Conservation (phyloP, 92 coral and sea anemone species). For the Epizoanthus fatuus region DNA sequence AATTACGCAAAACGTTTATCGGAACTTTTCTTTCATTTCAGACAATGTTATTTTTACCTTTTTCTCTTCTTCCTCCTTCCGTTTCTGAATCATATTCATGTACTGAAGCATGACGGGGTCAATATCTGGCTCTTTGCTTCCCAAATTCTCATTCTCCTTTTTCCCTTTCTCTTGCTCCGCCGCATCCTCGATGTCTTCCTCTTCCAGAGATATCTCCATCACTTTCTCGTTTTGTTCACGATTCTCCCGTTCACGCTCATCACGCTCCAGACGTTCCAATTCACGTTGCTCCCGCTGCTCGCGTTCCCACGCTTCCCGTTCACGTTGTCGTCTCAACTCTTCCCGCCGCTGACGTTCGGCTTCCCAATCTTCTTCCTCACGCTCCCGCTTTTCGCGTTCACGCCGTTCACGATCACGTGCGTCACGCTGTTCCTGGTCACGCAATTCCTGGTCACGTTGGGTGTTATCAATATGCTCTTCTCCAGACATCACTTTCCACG, state of each 20-base stretch:
- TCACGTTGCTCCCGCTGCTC: conserved; percentile 73
- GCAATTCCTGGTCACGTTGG: background rate
- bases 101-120: conserved; percentile 81
- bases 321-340: conserved; percentile 61
- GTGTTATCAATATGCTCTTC: conserved; percentile 4
- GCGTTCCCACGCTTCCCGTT: conserved; percentile 76
- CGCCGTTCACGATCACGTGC: conserved; percentile 43
- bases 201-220: conserved; percentile 14
- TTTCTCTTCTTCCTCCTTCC: conserved; percentile 61
- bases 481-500: conserved; percentile 51
- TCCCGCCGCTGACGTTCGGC: conserved; percentile 58
- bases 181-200: conserved; percentile 37
- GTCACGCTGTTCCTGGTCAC: conserved; percentile 27
- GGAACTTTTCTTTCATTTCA: too few species aligned
- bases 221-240: background rate
- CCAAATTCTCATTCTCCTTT: background rate
- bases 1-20: too few species aligned
- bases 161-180: conserved; percentile 29
- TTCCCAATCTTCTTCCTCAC: conserved; percentile 72
- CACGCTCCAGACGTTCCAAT: conserved; percentile 60
- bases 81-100: conserved; percentile 75
- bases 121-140: conserved; percentile 59
- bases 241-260: conserved; percentile 39
- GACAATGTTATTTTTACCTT: background rate
- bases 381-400: conserved; percentile 58